Evolutionary conservation across 2,888 invertebrate genomes (phyloP), one percentile per base, ranked within the genome.

Genomic region (Hemicrepidius hirtus): DNA sequence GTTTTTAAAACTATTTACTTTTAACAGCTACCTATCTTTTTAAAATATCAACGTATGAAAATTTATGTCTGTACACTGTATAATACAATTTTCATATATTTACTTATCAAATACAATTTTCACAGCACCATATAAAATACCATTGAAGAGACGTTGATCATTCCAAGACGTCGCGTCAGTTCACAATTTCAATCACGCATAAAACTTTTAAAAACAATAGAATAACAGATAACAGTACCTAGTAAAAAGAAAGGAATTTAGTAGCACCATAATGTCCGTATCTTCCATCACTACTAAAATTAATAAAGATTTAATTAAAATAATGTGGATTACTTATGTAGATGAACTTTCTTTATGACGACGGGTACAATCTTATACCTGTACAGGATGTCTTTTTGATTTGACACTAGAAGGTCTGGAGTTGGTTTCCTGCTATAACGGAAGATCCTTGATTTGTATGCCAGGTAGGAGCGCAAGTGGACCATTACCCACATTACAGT

Each of bases 401-500:
- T 85, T 86, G 46, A 85, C 78, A 80, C 86, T 86, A 68, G 86
- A 83, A 62, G 84, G 80, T 76, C 84, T 82, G 35, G 78, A 71
- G 18, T 75, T 73, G 10, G 73, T 63, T 57, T 79, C 79, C 76
- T 86, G 86, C 86, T 87, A 86, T 85, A 86, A 86, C 0, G 82
- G 74, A 20, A 83, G 77, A 68, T 86, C 85, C 53, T 85, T 85
- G 50, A 84, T 82, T 76, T 82, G 83, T 5, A 78, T 75, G 13
- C 80, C 75, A 21, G 84, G 82, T 28, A 83, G 74, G 7, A 84
- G 71, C 13, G 82, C 76, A 18, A 85, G 77, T 5, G 86, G 86
- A 5, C 86, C 86, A 66, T 86, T 86, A 9, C 82, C 83, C 10
- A 85, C 81, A 72, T 81, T 84, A 76, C 82, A 83, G 68, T 86